Evolutionary conservation across 1,140 invertebrate species (phyloP).

Genomic region (Himalopsyche phryganea): DNA sequence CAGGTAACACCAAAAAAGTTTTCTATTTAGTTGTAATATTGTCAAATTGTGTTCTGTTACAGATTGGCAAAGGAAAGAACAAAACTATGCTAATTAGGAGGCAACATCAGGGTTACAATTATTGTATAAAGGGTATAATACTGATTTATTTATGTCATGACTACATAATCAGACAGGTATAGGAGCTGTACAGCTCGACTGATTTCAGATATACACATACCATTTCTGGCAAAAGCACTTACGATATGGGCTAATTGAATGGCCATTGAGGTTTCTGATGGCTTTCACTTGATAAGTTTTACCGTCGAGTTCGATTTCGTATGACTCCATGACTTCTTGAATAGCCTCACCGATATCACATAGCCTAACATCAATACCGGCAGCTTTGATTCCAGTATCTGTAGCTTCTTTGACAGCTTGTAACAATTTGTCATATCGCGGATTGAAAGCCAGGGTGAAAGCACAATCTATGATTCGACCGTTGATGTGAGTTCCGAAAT

Average conservation of each 20-base stretch:
- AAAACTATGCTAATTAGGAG: no score
- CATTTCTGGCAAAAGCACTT: no score
- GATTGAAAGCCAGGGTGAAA: constrained; percentile 95
- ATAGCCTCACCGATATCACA: constrained; percentile 97
- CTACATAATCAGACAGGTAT: no score
- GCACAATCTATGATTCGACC: constrained; percentile 99
- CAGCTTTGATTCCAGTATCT: constrained; percentile 92
- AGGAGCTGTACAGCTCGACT: no score
- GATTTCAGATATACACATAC: no score
- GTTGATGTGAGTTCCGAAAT: constrained; percentile 99
- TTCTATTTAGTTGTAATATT: no score
- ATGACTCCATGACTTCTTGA: constrained; percentile 99
- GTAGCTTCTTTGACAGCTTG: constrained; percentile 97
- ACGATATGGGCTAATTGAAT: constrained; percentile 96
- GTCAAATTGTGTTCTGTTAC: no score
- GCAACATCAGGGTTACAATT: no score
- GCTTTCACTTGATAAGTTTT: constrained; percentile 96
- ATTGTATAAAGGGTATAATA: no score
- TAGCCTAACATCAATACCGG: constrained; percentile 95
- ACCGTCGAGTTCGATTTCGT: constrained; percentile 97
- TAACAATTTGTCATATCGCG: constrained; percentile 92
- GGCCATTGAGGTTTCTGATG: constrained; percentile 97
- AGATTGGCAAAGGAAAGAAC: no score
- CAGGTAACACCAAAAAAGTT: no score
- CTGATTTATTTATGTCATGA: no score